Evolutionary conservation across 1,140 invertebrate species (phyloP), one percentile per base, ranked within the genome.

Genomic region (Rhynchophorus ferrugineus): DNA sequence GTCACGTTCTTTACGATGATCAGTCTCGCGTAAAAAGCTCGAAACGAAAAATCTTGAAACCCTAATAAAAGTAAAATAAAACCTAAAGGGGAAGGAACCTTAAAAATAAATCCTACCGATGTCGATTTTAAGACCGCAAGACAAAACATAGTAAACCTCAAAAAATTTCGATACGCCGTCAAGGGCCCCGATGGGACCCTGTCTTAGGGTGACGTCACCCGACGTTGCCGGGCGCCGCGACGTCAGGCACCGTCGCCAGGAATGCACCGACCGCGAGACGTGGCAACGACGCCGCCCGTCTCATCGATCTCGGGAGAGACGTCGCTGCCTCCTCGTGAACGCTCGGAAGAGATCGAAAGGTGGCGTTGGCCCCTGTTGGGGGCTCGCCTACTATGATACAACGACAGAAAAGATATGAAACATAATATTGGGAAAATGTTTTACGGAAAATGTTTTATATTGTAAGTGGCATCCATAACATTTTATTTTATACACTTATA

Each of bases 281-380:
- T 13, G 37, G 37, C 35, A 49, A 49, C 35, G 35, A 18, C 21
- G 35, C 22, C 29, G 46, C n/a, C 18, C 20, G 35, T 11, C 24
- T 29, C 24, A 29, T 29, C 24, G 43, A 57, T 54, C 50, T 60
- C 61, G 57, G 51, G 33, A n/a, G 37, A 37, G 16, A 45, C 49
- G 53, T 29, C 24, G 24, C 24, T 20, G 44, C 36, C 19, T 5
- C 13, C 7, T 43, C 42, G 49, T 9, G 42, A 13, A 21, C 9
- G 20, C 35, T 52, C 44, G 43, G 50, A 11, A 29, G 13, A 9
- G 14, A 36, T 53, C 35, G 45, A 22, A 16, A 24, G 20, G 47
- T 20, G 54, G 47, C 33, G 20, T 44, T 37, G 49, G 35, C 33
- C 22, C 34, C 49, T 21, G 24, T 13, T 39, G 11, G 37, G 22